These are phyloP conservation scores for Pedicia rivosa DNA, from an alignment of 2,888 invertebrate species.

Conservation along the genomic window DNA sequence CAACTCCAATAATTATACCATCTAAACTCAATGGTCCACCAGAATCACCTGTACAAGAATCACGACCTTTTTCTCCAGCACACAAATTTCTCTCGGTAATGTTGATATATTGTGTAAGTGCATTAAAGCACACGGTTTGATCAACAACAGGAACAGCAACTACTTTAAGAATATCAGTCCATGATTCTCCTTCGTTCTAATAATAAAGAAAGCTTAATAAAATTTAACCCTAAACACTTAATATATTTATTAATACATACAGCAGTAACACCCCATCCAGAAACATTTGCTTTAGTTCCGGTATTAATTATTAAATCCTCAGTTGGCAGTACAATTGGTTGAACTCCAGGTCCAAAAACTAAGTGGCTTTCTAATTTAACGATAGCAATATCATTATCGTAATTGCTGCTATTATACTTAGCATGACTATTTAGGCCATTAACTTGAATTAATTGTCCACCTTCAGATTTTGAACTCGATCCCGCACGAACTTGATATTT, in stretches of 20 bases:
- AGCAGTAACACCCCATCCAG: background rate
- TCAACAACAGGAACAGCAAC: background rate
- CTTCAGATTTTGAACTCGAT: background rate
- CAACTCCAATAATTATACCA: background rate
- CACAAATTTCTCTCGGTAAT: background rate
- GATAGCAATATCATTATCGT: constrained; percentile 1
- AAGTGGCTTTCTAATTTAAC: background rate
- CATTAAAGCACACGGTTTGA: background rate
- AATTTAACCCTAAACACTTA: background rate
- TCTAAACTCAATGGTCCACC: constrained; percentile 1
- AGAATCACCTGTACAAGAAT: background rate
- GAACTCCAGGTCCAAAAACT: background rate
- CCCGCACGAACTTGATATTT: background rate
- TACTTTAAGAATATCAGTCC: too few species aligned
- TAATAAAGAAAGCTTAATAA: too few species aligned
- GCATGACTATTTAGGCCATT: background rate
- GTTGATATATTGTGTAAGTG: background rate
- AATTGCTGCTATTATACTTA: background rate
- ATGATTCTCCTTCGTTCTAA: too few species aligned
- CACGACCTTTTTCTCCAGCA: background rate
- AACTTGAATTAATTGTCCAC: background rate
- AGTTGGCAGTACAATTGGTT: background rate
- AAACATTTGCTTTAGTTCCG: background rate
- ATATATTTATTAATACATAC: background rate
- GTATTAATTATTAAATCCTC: background rate